Percentiles rank a stretch among this genome's conserved stretches.
phyloP scores from a whole-genome alignment of 2,113 vertebrate species.

The Corythoichthys intestinalis region DNA sequence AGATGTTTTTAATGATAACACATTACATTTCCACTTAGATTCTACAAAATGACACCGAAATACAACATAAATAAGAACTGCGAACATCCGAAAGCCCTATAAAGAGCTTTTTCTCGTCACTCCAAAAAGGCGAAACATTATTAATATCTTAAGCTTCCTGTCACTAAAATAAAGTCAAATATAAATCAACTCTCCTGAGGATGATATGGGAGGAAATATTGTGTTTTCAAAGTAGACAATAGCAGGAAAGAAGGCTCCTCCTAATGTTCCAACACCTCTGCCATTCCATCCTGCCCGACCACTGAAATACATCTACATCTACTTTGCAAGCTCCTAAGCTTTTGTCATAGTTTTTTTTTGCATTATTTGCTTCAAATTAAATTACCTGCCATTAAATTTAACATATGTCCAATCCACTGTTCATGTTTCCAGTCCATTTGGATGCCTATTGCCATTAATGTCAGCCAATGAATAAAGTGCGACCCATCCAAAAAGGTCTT shows the following conservation, averaged over 20 bases:
- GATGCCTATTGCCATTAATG: too few relatives aligned
- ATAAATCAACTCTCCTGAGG: background rate
- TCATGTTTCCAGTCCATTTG: too few relatives aligned
- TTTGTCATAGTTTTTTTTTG: slow-evolving; percentile 37
- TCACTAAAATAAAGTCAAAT: background rate
- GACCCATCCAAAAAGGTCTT: too few relatives aligned
- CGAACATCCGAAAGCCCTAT: slow-evolving; percentile 29
- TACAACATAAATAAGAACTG: background rate
- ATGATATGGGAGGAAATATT: slow-evolving; percentile 1
- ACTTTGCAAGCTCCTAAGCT: slow-evolving; percentile 42
- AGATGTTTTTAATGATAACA: background rate
- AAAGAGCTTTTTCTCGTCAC: slow-evolving; percentile 38
- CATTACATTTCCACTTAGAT: background rate
- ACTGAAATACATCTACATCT: too few relatives aligned
- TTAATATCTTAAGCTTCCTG: background rate
- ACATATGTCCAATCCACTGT: too few relatives aligned
- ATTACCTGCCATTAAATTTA: too few relatives aligned
- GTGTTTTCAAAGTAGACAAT: slow-evolving; percentile 31
- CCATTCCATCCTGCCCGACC: slow-evolving; percentile 23
- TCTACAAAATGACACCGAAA: background rate
- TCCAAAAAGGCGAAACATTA: background rate
- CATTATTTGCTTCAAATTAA: background rate
- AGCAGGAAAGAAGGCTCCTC: slow-evolving; percentile 28
- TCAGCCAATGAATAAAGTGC: too few relatives aligned
- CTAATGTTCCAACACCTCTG: slow-evolving; percentile 38